Evolutionary conservation across 2,113 vertebrate species (phyloP).

Genomic region (Danionella cerebrum): DNA sequence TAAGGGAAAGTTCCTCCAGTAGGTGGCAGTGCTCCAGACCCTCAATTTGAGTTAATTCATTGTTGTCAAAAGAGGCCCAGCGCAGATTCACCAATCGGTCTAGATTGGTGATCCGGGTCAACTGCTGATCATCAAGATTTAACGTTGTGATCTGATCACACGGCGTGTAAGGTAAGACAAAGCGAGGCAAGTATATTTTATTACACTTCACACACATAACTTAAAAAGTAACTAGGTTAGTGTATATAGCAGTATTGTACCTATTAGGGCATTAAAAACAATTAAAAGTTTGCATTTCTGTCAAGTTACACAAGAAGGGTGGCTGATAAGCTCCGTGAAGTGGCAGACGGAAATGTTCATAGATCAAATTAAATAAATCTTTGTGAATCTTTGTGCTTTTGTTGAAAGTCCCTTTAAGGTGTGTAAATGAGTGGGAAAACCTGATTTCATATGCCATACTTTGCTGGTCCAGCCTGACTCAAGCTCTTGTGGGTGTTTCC

Average conservation of each 20-base stretch:
- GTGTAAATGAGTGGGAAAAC: background rate
- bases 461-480: slow-evolving; percentile 64
- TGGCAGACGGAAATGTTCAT: no score
- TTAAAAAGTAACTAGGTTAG: background rate
- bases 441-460: slow-evolving; percentile 46
- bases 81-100: slow-evolving; percentile 73
- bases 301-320: no score
- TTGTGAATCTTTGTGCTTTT: no score
- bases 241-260: no score
- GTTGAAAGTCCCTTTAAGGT: background rate
- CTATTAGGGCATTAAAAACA: no score
- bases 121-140: slow-evolving; percentile 73
- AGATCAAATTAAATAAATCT: no score
- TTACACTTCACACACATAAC: background rate
- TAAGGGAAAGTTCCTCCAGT: slow-evolving; percentile 75
- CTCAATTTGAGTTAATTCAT: slow-evolving; percentile 70
- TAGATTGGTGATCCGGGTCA: slow-evolving; percentile 69
- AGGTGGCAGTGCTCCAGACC: slow-evolving; percentile 69
- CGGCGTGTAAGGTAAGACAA: background rate
- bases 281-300: no score
- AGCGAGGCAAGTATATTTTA: no score
- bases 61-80: slow-evolving; percentile 80
- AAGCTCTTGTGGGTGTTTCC: slow-evolving; percentile 46
- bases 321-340: no score
- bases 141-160: slow-evolving; percentile 70